Conservation (phyloP, 2,113 vertebrate genomes). For the Hypomesus transpacificus region DNA sequence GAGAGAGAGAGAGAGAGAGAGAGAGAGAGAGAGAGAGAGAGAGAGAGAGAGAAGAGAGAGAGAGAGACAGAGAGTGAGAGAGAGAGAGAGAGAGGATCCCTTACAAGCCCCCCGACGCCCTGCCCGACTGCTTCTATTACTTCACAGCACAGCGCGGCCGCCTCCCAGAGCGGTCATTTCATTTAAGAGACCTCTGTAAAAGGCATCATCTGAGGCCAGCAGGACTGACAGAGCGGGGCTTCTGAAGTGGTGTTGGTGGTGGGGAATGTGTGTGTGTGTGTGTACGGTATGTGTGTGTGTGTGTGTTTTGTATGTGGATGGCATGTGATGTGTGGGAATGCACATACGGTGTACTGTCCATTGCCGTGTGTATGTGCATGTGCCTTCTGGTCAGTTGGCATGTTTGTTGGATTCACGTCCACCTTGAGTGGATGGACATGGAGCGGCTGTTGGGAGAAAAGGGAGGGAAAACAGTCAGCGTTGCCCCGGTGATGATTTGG, state of each 20-base stretch:
- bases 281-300: background rate
- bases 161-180: slow-evolving; percentile 71
- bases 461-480: background rate
- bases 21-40: background rate
- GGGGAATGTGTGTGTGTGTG: background rate
- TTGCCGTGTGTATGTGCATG: background rate
- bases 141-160: slow-evolving; percentile 42
- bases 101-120: background rate
- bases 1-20: background rate
- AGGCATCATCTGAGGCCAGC: slow-evolving; percentile 5
- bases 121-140: slow-evolving; percentile 55
- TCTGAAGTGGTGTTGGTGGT: background rate
- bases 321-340: too few species aligned
- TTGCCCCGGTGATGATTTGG: background rate
- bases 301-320: background rate
- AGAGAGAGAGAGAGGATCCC: background rate
- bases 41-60: background rate
- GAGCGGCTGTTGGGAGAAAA: background rate
- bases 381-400: background rate
- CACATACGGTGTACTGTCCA: too few species aligned
- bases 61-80: background rate
- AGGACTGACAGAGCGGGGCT: background rate
- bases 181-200: slow-evolving; percentile 69
- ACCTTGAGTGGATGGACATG: background rate
- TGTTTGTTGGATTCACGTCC: background rate